These are phyloP conservation scores for Istiophorus platypterus DNA, from an alignment of 2,113 vertebrate genomes.

Conservation along the genomic window DNA sequence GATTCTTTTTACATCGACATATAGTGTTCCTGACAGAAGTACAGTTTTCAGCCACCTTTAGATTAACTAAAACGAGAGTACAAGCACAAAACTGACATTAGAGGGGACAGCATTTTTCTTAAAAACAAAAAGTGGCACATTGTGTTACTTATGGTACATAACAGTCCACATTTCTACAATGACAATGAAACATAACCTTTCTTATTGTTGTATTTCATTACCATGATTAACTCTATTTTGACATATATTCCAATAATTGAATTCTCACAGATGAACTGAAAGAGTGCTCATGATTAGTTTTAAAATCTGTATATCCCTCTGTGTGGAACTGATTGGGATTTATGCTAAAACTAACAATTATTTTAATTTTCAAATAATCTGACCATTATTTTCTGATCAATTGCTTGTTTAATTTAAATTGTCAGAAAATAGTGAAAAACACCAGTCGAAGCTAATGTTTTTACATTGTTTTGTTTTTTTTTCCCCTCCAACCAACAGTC, in stretches of 20 bases:
- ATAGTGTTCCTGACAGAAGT: not conserved
- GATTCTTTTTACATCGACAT: constrained; percentile 67
- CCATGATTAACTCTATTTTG: no score
- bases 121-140: not conserved
- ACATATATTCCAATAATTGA: not conserved
- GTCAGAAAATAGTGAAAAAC: no score
- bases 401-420: no score
- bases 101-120: not conserved
- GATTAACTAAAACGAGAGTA: constrained; percentile 53
- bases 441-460: no score
- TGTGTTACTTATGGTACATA: not conserved
- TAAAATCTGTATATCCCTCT: no score
- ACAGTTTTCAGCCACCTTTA: constrained; percentile 21
- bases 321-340: no score
- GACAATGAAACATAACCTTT: not conserved
- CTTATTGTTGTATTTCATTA: not conserved
- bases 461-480: no score
- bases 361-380: no score
- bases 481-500: no score
- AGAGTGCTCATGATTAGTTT: no score
- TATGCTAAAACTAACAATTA: no score
- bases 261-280: not conserved
- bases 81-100: constrained; percentile 2
- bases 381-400: no score
- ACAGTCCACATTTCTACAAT: not conserved